These are phyloP conservation scores for Crocidura indochinensis DNA, from an alignment of 2,797 vertebrate species.

Conservation along the genomic window DNA sequence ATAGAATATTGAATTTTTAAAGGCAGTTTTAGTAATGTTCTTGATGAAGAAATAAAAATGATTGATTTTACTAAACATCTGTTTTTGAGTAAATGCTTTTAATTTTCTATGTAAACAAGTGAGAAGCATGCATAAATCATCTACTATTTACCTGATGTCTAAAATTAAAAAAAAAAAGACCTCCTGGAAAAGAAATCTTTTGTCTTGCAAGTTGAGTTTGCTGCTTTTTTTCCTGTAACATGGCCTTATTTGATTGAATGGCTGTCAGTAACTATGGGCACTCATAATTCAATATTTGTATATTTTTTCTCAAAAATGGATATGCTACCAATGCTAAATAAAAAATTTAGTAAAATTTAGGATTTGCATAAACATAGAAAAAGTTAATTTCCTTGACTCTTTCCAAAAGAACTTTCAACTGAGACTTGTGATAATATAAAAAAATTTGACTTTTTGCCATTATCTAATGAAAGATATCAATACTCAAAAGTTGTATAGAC, in stretches of 20 bases:
- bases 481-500: background rate
- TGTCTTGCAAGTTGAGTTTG: background rate
- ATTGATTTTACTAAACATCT: conserved; percentile 1
- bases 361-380: conserved; percentile 31
- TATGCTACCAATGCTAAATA: conserved; percentile 23
- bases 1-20: background rate
- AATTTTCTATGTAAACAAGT: background rate
- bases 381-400: conserved; percentile 4
- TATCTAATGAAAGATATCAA: background rate
- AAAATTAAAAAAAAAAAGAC: background rate
- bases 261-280: background rate
- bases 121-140: background rate
- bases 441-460: background rate
- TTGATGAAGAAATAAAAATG: conserved; percentile 51
- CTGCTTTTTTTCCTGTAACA: conserved; percentile 19
- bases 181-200: background rate
- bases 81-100: conserved; percentile 1
- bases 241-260: conserved; percentile 32
- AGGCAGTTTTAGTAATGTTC: background rate
- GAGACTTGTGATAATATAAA: background rate
- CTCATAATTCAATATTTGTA: conserved; percentile 23
- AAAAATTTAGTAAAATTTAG: conserved; percentile 54
- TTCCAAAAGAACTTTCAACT: conserved; percentile 44
- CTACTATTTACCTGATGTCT: background rate
- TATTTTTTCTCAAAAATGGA: conserved; percentile 49